Base-by-base conservation (phyloP, 2,797 vertebrate genomes). In the Euthynnus affinis region DNA sequence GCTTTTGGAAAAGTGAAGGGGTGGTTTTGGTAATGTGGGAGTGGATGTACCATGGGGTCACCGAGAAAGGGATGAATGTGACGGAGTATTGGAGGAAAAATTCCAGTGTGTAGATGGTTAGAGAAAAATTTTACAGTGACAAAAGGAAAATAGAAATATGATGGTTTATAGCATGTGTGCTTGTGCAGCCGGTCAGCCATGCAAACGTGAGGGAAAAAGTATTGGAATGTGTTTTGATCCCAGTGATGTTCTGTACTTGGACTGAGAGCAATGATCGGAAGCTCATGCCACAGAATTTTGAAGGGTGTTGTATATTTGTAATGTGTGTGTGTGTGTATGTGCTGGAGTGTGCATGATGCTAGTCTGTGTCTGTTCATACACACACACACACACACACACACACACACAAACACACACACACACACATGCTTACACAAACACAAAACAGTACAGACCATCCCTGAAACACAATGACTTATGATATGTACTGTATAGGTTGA, bases 11-110 rank as follows among this genome's bases (percentile, higher is more conserved):
- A 73, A 72, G 69, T 83, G 62, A 86, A 81, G 76, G 61, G 69
- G 59, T 63, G 85, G 88, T 91, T 48, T 88, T 27, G 65, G 87
- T 89, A 89, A 89, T 69, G 71, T 74, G 70, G 71, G 63, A 87
- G 77, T 20, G 70, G 74, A 86, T 63, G 81, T 86, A 85, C 90
- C 87, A 91, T 89, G 78, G 95, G 92, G 94, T 96, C 94, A 92
- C 92, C 94, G 94, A 95, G 94, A 96, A 96, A 95, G 91, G 94
- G 94, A 96, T 93, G 96, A 96, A 96, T 95, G 93, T 95, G 94
- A 96, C 93, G 92, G 90, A 29, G 91, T 92, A 89, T 92, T 88
- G 86, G 93, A 94, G 91, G 91, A 29, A 20, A 93, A 91, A 92
- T 94, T 95, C 95, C 94, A 90, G 90, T 93, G 90, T 86, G 90